Evolutionary conservation across 2,113 vertebrate species (phyloP).

Genomic region (Anser brachyrhynchus): DNA sequence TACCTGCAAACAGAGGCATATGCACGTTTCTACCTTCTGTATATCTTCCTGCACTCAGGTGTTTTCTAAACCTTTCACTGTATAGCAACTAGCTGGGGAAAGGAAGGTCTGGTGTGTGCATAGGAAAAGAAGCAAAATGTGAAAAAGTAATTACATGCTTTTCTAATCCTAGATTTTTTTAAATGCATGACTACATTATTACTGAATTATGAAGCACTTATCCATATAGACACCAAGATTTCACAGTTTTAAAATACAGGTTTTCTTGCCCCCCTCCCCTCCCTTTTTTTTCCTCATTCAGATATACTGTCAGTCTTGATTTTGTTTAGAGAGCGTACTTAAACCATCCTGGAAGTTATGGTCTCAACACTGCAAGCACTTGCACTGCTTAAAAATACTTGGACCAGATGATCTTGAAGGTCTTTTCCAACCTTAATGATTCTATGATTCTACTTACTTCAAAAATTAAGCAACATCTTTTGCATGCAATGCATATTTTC

Average conservation of each 20-base stretch:
- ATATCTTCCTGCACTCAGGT: background rate
- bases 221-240: background rate
- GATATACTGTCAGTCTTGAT: background rate
- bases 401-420: too few species aligned
- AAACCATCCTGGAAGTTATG: background rate
- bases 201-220: background rate
- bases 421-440: too few species aligned
- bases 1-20: background rate
- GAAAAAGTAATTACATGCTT: background rate
- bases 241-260: background rate
- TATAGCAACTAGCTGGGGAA: background rate
- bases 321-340: background rate
- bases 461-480: background rate
- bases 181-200: background rate
- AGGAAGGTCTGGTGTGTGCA: background rate
- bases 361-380: background rate
- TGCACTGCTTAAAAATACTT: background rate
- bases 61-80: background rate
- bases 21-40: background rate
- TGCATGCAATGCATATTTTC: background rate
- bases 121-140: background rate
- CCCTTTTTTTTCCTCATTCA: too few species aligned
- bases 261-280: background rate
- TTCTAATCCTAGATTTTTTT: background rate
- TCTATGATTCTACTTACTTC: background rate